These are phyloP conservation scores for Ennomos quercinarius DNA, from an alignment of 2,888 invertebrate genomes.

Conservation along the genomic window DNA sequence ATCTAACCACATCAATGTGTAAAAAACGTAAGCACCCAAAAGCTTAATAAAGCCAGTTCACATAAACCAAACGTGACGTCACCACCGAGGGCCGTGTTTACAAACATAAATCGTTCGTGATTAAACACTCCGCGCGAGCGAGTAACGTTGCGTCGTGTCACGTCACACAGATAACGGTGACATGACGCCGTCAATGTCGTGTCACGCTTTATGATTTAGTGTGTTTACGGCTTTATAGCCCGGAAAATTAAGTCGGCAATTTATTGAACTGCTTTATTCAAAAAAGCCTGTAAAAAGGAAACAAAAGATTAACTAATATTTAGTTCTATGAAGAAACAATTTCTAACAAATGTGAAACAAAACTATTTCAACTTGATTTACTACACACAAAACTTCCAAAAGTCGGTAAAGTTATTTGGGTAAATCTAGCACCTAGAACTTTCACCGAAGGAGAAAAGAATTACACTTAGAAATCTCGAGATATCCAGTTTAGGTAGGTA, in stretches of 20 bases:
- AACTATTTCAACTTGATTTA: too few species aligned
- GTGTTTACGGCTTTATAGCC: conserved; percentile 32
- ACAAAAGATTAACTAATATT: too few species aligned
- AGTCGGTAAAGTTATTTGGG: too few species aligned
- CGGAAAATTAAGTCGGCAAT: conserved; percentile 17
- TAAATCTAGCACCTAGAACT: too few species aligned
- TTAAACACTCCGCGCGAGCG: conserved; percentile 35
- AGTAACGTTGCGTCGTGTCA: conserved; percentile 35
- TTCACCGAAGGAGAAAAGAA: too few species aligned
- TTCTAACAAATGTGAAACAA: too few species aligned
- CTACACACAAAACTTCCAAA: too few species aligned
- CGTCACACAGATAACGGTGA: conserved; percentile 38
- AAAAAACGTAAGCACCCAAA: conserved; percentile 11
- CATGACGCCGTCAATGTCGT: conserved; percentile 40
- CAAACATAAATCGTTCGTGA: conserved; percentile 42
- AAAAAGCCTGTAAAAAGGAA: too few species aligned
- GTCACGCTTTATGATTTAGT: conserved; percentile 38
- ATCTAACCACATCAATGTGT: neutral
- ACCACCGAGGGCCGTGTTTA: conserved; percentile 30
- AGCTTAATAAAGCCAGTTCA: conserved; percentile 33
- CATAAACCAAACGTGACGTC: conserved; percentile 23
- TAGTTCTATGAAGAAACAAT: too few species aligned
- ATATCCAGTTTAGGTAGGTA: too few species aligned
- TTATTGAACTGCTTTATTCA: neutral
- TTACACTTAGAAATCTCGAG: too few species aligned